phyloP scores from a whole-genome alignment of 2,797 vertebrate species.

The Phrynocephalus forsythii region DNA sequence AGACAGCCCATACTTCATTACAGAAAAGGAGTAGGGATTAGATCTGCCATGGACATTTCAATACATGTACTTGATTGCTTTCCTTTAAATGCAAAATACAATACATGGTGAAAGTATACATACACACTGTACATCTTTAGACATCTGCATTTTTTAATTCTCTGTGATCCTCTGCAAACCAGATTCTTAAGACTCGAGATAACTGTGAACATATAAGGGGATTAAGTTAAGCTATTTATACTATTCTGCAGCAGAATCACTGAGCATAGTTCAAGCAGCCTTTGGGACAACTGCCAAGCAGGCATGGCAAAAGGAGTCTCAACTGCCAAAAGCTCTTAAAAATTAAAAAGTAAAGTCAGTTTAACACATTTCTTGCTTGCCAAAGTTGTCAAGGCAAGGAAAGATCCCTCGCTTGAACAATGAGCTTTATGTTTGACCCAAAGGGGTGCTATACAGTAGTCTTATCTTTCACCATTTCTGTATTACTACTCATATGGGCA shows the following conservation, averaged over 20 bases:
- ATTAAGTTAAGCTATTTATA: slow-evolving; percentile 20
- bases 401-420: neutral
- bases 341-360: neutral
- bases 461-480: neutral
- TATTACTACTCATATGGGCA: neutral
- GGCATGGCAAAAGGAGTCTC: neutral
- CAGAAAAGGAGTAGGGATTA: neutral
- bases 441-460: neutral
- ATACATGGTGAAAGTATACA: neutral
- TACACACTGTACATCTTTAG: neutral
- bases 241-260: neutral
- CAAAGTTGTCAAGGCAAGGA: slow-evolving; percentile 4
- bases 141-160: slow-evolving; percentile 8
- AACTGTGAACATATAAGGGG: slow-evolving; percentile 33
- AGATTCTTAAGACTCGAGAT: slow-evolving; percentile 35
- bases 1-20: neutral
- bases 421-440: neutral
- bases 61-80: neutral
- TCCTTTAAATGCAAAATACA: slow-evolving; percentile 1
- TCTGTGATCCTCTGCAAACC: slow-evolving; percentile 12
- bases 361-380: neutral
- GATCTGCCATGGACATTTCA: neutral
- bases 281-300: neutral
- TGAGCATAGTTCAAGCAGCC: accelerated
- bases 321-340: neutral